A percentile compares a stretch with the other conserved stretches of the same genome.
These are phyloP conservation scores for Hyaena hyaena DNA, from an alignment of 2,113 vertebrate genomes.

Conservation along the genomic window DNA sequence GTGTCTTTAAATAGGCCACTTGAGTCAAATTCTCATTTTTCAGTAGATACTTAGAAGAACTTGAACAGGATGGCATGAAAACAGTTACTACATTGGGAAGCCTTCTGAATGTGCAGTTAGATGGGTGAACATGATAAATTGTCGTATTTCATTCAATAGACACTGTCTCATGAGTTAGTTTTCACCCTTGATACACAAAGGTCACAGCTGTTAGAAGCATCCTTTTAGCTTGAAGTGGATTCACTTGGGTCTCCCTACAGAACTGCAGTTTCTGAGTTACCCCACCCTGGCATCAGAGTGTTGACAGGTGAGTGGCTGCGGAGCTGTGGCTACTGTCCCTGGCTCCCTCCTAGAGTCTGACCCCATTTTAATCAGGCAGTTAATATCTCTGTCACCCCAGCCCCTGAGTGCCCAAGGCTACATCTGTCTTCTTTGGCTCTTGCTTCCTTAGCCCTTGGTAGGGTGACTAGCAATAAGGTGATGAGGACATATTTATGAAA, in stretches of 20 bases:
- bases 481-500: accelerated
- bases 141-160: background rate
- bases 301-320: background rate
- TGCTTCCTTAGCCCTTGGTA: background rate
- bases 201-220: background rate
- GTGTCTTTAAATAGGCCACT: constrained; percentile 43
- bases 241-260: background rate
- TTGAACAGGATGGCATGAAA: constrained; percentile 48
- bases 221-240: background rate
- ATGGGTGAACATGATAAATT: background rate
- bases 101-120: background rate
- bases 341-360: too few species aligned
- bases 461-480: too few species aligned
- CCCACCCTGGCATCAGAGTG: too few species aligned
- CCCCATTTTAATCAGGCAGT: background rate
- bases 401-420: background rate
- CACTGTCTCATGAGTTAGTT: background rate
- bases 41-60: constrained; percentile 43
- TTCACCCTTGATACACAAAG: background rate
- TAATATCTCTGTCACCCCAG: background rate
- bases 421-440: background rate
- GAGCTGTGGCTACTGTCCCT: background rate
- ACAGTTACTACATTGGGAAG: background rate
- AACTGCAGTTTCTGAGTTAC: background rate
- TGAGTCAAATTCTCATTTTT: background rate